A percentile compares a stretch with the other conserved stretches of the same genome.
Conservation (phyloP, 2,797 vertebrate genomes). For the Diceros bicornis region DNA sequence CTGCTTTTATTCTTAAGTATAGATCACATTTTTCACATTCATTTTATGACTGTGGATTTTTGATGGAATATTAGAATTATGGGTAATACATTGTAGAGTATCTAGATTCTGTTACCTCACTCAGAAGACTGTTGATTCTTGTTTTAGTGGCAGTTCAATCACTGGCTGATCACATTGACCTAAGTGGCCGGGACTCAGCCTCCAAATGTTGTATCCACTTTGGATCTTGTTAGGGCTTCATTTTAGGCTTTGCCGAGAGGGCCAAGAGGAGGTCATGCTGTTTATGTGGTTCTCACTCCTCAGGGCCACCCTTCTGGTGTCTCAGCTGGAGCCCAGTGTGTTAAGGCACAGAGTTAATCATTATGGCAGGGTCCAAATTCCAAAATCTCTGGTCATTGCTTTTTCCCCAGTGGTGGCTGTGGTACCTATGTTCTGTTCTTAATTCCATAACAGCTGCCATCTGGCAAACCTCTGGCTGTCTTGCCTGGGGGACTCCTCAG, state of each 20-base stretch:
- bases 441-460: not conserved
- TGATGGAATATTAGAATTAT: not conserved
- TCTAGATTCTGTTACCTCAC: not conserved
- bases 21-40: not conserved
- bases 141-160: not conserved
- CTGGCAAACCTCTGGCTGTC: not conserved
- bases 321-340: not conserved
- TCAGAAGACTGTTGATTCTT: not conserved
- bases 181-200: not conserved
- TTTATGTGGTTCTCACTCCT: not conserved
- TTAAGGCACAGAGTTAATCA: not conserved
- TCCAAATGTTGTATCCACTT: not conserved
- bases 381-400: not conserved
- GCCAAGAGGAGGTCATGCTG: not conserved
- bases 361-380: not conserved
- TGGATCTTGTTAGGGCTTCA: not conserved
- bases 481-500: not conserved
- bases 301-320: not conserved
- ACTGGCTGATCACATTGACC: not conserved
- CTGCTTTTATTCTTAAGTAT: not conserved
- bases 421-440: not conserved
- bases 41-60: conserved; percentile 3
- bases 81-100: not conserved
- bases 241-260: conserved; percentile 14
- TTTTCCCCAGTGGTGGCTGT: not conserved